Evolutionary conservation across 2,888 invertebrate species (phyloP), one percentile per base, ranked within the genome.

Genomic region (Creontiades dilutus): DNA sequence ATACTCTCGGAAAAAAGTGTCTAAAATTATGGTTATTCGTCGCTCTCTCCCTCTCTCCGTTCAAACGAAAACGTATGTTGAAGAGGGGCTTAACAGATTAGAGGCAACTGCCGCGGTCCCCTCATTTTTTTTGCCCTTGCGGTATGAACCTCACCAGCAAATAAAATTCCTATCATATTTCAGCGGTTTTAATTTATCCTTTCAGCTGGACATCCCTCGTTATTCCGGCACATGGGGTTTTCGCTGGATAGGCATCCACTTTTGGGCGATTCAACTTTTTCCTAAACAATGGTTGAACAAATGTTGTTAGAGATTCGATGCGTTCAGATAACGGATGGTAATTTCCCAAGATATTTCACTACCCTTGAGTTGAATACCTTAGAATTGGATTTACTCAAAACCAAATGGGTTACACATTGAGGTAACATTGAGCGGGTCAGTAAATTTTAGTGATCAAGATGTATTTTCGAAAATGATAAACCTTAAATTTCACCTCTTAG

Each of bases 221-320:
- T 52, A 57, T 19, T 57, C 13, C 11, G 19, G 11, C 14, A 14
- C 19, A 86, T 12, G 47, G 16, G 61, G 23, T 23, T 68, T 86
- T 23, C 23, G 47, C 52, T 16, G 52, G 52, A 52, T 52, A 7
- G 52, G 1, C 52, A 7, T 52, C 16, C 16, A 52, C 16, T 16
- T 52, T 52, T 12, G 16, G 76, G n/a, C 16, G 80, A 68, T 23
- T n/a, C 16, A 13, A 93, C 37, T 14, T 52, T 52, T 52, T 52
- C 2, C 37, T 4, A 37, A 37, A 37, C 7, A 37, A 52, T 52
- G 52, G 52, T 52, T 52, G 16, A 11, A 52, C 3, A 52, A 52
- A 4, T 37, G 37, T 37, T 37, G 37, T 37, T 37, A 37, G 37
- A 7, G 37, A 37, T 37, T 37, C 7, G 37, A 4, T 37, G 7